These are phyloP conservation scores for Siniperca undulata DNA, from an alignment of 2,797 vertebrate species.

Conservation along the genomic window DNA sequence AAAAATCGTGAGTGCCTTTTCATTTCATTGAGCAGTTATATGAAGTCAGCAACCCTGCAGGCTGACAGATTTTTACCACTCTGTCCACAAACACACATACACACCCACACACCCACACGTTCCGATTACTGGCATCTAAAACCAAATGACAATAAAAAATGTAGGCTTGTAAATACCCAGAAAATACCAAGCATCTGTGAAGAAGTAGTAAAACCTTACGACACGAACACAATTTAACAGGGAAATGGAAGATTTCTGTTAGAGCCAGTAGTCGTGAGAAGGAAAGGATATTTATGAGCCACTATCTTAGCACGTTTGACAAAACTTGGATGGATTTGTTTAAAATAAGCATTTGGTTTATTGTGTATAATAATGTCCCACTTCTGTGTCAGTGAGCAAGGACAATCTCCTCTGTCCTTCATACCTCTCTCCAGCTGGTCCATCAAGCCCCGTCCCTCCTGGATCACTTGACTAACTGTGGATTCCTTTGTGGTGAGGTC, in stretches of 20 bases:
- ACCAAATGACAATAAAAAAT: constrained; percentile 38
- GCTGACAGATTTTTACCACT: constrained; percentile 57
- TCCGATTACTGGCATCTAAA: constrained; percentile 45
- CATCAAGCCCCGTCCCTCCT: constrained; percentile 84
- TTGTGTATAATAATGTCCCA: neutral
- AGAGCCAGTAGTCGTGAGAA: neutral
- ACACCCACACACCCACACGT: constrained; percentile 23
- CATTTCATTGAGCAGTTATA: constrained; percentile 55
- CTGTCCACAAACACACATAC: constrained; percentile 29
- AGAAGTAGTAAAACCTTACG: constrained; percentile 51
- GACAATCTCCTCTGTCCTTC: neutral
- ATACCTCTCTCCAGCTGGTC: constrained; percentile 91
- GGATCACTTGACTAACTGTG: constrained; percentile 81
- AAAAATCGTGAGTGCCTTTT: constrained; percentile 49
- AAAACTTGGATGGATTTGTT: constrained; percentile 9
- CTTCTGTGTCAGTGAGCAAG: neutral
- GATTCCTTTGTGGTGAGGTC: constrained; percentile 84
- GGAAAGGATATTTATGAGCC: constrained; percentile 8
- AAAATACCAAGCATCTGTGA: constrained; percentile 62
- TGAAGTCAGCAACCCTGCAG: constrained; percentile 58
- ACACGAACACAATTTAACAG: constrained; percentile 32
- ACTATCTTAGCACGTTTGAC: neutral
- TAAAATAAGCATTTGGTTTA: neutral
- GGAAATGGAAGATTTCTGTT: constrained; percentile 37
- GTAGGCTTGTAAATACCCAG: constrained; percentile 51